phyloP scores from a whole-genome alignment of 2,888 invertebrate species.

The Germaria angustata region DNA sequence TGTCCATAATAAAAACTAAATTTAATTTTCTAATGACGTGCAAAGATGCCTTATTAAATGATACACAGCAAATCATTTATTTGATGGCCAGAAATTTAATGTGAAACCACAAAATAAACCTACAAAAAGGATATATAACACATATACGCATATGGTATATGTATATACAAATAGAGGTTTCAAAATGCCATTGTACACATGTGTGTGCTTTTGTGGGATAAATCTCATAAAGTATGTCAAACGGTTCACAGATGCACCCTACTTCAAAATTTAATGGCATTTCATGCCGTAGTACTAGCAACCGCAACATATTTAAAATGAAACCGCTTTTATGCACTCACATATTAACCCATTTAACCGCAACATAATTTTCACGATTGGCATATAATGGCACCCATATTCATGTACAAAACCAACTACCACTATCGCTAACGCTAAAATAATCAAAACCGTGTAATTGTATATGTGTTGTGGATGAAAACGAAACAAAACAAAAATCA shows the following conservation, averaged over 20 bases:
- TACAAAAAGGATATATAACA: constrained; percentile 39
- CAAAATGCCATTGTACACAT: neutral
- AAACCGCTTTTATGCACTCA: constrained; percentile 67
- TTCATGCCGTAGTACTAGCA: constrained; percentile 43
- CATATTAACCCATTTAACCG: constrained; percentile 66
- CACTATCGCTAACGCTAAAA: neutral
- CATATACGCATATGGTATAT: neutral
- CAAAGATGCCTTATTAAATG: constrained; percentile 60
- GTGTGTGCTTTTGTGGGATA: constrained; percentile 5
- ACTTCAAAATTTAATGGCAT: constrained; percentile 56
- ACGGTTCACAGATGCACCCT: constrained; percentile 61
- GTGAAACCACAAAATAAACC: constrained; percentile 60
- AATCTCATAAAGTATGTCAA: constrained; percentile 53
- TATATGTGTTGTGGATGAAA: neutral
- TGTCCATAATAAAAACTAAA: constrained; percentile 52
- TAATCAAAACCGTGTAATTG: neutral
- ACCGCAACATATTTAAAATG: constrained; percentile 66
- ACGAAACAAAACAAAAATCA: neutral
- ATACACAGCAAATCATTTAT: constrained; percentile 65
- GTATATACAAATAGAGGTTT: neutral
- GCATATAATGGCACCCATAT: constrained; percentile 52
- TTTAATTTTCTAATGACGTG: constrained; percentile 62
- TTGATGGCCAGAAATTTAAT: constrained; percentile 60
- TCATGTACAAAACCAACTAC: neutral
- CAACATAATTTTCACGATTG: constrained; percentile 66